These are phyloP conservation scores for Diachrysia chrysitis DNA, from an alignment of 2,888 invertebrate species.

Conservation along the genomic window DNA sequence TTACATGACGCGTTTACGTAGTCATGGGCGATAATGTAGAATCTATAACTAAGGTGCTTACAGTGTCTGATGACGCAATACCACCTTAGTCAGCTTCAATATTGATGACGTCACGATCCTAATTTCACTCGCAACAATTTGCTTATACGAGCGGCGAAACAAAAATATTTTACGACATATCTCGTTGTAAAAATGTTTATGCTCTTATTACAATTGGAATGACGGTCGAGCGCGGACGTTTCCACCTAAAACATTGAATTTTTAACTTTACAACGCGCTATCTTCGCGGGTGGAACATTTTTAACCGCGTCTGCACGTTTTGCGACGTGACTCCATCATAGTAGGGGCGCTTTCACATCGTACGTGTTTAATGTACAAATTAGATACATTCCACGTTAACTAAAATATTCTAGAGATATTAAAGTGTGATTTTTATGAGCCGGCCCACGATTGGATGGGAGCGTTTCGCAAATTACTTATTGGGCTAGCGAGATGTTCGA, in stretches of 20 bases:
- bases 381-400: conserved; percentile 40
- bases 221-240: conserved; percentile 54
- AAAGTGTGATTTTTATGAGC: conserved; percentile 24
- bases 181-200: conserved; percentile 56
- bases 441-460: neutral
- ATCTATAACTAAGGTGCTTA: neutral
- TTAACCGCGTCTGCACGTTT: conserved; percentile 73
- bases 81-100: neutral
- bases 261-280: conserved; percentile 70
- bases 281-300: conserved; percentile 71
- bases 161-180: conserved; percentile 45
- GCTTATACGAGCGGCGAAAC: conserved; percentile 20
- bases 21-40: too few species aligned
- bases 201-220: conserved; percentile 57
- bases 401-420: conserved; percentile 27
- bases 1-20: too few species aligned
- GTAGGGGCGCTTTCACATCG: conserved; percentile 61
- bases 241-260: conserved; percentile 73
- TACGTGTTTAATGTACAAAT: conserved; percentile 40
- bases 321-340: conserved; percentile 71
- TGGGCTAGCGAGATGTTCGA: neutral
- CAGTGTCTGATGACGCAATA: neutral
- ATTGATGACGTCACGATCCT: conserved; percentile 32
- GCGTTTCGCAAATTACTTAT: conserved; percentile 14
- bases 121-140: conserved; percentile 32